phyloP scores from a whole-genome alignment of 2,797 vertebrate genomes.

The Odontamblyopus rebecca region DNA sequence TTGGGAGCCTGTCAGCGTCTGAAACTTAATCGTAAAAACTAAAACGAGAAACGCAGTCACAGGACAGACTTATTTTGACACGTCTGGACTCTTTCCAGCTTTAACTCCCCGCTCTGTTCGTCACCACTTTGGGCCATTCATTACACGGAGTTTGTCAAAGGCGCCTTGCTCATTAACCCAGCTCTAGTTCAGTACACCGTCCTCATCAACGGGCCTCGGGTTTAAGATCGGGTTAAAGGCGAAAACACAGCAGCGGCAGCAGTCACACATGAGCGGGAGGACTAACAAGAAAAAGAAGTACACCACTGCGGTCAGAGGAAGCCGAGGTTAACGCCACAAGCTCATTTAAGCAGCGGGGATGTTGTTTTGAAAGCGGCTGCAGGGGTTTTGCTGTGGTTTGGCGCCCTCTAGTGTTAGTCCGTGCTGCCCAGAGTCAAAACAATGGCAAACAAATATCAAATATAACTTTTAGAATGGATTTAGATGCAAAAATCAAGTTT shows the following conservation, averaged over 20 bases:
- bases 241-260: conserved; percentile 32
- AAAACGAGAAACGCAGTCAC: too few relatives aligned
- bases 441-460: neutral
- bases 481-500: neutral
- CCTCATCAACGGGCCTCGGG: conserved; percentile 60
- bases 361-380: conserved; percentile 10
- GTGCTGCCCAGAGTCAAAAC: neutral
- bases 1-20: too few relatives aligned
- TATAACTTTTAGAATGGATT: neutral
- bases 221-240: conserved; percentile 53
- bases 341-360: conserved; percentile 36
- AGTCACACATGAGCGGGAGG: conserved; percentile 67
- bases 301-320: conserved; percentile 38
- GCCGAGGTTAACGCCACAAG: conserved; percentile 32
- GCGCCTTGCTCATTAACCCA: conserved; percentile 70
- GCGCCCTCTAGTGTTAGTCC: conserved; percentile 73
- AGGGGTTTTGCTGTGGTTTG: conserved; percentile 51
- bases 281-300: conserved; percentile 58
- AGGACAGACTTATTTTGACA: too few relatives aligned
- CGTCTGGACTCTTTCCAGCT: too few relatives aligned
- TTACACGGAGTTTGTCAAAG: conserved; percentile 48
- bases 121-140: conserved; percentile 56
- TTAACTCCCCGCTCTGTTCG: conserved; percentile 40
- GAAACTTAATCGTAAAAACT: too few relatives aligned
- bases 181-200: conserved; percentile 48